Conservation (phyloP, 2,113 vertebrate species). For the Scortum barcoo region DNA sequence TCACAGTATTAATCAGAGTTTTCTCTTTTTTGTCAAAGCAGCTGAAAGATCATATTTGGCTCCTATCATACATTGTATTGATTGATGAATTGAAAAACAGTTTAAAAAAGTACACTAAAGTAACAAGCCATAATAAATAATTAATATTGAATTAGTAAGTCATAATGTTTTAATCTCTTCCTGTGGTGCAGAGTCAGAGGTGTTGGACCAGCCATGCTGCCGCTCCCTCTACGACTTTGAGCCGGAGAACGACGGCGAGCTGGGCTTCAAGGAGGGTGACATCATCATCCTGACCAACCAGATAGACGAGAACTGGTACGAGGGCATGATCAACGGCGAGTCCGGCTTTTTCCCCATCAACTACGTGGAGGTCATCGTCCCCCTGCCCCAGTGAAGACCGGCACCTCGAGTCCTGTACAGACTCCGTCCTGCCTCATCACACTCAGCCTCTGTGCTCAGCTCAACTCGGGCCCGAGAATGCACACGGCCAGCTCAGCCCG, state of each 20-base stretch:
- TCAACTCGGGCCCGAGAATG: not conserved
- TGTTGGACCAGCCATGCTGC: constrained; percentile 93
- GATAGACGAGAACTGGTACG: constrained; percentile 98
- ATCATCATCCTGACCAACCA: constrained; percentile 95
- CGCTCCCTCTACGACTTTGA: constrained; percentile 95
- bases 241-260: constrained; percentile 94
- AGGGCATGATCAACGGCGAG: constrained; percentile 91
- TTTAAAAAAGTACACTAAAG: not conserved
- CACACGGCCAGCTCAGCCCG: not conserved
- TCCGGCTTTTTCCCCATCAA: constrained; percentile 97
- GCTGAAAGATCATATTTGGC: not conserved
- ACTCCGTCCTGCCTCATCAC: constrained; percentile 12
- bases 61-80: not conserved
- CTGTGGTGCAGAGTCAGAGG: constrained; percentile 82
- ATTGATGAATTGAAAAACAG: not conserved
- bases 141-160: not conserved
- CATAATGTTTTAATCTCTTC: not conserved
- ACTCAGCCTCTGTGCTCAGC: constrained; percentile 19
- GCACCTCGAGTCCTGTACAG: not conserved
- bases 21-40: not conserved
- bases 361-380: constrained; percentile 93
- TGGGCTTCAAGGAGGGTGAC: constrained; percentile 96
- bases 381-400: constrained; percentile 89
- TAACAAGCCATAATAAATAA: not conserved
- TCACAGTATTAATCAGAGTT: not conserved